phyloP scores from a whole-genome alignment of 1,140 invertebrate genomes.

The Papilio machaon region DNA sequence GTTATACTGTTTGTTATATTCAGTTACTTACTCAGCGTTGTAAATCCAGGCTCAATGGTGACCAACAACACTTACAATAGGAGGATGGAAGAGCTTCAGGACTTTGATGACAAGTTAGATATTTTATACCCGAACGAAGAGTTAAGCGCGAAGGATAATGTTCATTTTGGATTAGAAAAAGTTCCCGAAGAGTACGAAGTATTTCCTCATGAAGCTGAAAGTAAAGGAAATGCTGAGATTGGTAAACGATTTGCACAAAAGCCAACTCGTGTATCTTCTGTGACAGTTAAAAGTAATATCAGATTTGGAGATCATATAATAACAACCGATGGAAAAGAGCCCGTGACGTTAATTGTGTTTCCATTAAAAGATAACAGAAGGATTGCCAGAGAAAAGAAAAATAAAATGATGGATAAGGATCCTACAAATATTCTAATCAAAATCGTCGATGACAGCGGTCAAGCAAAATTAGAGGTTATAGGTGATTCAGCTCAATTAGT shows the following conservation, averaged over 20 bases:
- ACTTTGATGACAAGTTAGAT: constrained; percentile 28
- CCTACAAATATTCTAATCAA: constrained; percentile 7
- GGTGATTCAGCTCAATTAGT: constrained; percentile 1
- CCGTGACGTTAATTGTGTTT: not conserved
- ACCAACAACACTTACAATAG: not conserved
- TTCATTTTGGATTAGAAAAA: constrained; percentile 51
- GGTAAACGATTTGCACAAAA: constrained; percentile 6
- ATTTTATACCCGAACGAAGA: constrained; percentile 41
- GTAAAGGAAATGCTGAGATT: not conserved
- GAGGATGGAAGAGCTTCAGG: not conserved
- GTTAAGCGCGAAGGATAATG: constrained; percentile 40
- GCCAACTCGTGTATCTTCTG: not conserved
- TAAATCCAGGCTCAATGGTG: constrained; percentile 48
- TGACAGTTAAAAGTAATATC: not conserved
- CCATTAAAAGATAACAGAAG: constrained; percentile 10
- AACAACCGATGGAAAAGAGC: not conserved
- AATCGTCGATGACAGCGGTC: constrained; percentile 14
- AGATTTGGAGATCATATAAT: not conserved
- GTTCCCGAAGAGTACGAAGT: constrained; percentile 35
- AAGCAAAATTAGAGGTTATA: constrained; percentile 9
- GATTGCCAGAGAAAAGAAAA: not conserved
- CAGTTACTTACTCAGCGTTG: constrained; percentile 51
- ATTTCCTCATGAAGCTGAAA: not conserved
- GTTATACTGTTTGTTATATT: constrained; percentile 49
- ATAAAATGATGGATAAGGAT: not conserved